Evolutionary conservation across 2,797 vertebrate species (phyloP), one percentile per base, ranked within the genome.

Genomic region (Microctenopoma stevenorrisi): DNA sequence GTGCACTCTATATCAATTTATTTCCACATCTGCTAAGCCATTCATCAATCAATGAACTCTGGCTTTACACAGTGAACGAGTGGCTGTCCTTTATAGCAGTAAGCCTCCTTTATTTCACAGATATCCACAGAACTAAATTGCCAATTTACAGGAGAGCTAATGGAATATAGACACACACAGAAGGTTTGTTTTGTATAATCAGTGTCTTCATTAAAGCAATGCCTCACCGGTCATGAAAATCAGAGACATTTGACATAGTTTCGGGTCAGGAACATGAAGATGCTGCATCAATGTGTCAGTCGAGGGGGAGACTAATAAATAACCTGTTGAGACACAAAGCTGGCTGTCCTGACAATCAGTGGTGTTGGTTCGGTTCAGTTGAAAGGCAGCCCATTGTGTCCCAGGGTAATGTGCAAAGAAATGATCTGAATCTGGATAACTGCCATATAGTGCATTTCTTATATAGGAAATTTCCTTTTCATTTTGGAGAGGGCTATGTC

Each of bases 1-100:
- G 64, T 79, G 81, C 38, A 78, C 81, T 72, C 66, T 73, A 66
- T 64, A 72, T 72, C 72, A 72, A 81, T 90, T 87, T 84, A 82
- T 89, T 91, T 92, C 81, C 86, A 90, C 88, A 85, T 87, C 81
- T 89, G 76, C 88, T 65, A 43, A 83, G 82, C 76, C 87, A 91
- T 90, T 92, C 87, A 89, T 93, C 90, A 91, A 91, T 94, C 90
- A 92, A 83, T 88, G 72, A 85, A 82, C 62, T 78, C 51, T 56
- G 60, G 68, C 85, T 88, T 86, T 79, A 64, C 56, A 38, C 72
- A 79, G 55, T 55, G 72, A 71, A 69, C 60, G 70, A 82, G 64
- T 59, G 81, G 71, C 77, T 75, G 77, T 74, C 69, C 77, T 84
- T 82, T 73, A 78, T 64, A 66, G 74, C 64, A 65, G 68, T 68